phyloP scores from a whole-genome alignment of 2,797 vertebrate genomes.

The Syncerus caffer region DNA sequence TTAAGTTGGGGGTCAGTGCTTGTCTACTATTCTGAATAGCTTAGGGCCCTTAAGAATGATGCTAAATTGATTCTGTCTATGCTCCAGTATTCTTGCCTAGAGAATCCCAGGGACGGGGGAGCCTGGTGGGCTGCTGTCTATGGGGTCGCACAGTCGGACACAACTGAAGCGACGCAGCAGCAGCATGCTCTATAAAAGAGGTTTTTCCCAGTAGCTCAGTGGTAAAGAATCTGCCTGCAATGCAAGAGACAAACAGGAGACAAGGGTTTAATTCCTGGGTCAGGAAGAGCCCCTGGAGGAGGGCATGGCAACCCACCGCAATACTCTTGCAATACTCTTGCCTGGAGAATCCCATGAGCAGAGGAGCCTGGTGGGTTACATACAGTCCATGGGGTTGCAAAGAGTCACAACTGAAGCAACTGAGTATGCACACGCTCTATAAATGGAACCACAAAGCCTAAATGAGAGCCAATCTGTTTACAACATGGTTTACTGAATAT shows the following conservation, averaged over 20 bases:
- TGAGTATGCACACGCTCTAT: not conserved
- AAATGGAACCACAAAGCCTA: not conserved
- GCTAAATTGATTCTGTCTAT: too few relatives aligned
- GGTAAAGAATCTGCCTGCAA: not conserved
- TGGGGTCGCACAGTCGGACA: too few relatives aligned
- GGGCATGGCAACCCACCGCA: not conserved
- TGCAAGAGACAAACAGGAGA: not conserved
- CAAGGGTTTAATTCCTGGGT: not conserved
- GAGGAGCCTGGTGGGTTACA: not conserved
- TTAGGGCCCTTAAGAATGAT: not conserved
- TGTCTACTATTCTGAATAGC: not conserved
- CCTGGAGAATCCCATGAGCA: not conserved
- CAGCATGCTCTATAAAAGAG: not conserved
- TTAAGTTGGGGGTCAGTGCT: not conserved
- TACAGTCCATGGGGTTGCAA: not conserved
- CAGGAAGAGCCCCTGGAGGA: not conserved
- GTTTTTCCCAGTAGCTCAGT: not conserved
- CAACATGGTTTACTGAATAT: not conserved
- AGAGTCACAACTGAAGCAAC: not conserved
- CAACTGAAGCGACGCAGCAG: too few relatives aligned
- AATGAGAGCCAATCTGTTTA: not conserved
- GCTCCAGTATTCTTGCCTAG: too few relatives aligned
- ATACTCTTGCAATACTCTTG: not conserved
- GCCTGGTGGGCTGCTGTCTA: too few relatives aligned
- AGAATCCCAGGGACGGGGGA: too few relatives aligned